Base-by-base conservation (phyloP, 2,888 invertebrate genomes). In the Rambutsinella grinnellia region DNA sequence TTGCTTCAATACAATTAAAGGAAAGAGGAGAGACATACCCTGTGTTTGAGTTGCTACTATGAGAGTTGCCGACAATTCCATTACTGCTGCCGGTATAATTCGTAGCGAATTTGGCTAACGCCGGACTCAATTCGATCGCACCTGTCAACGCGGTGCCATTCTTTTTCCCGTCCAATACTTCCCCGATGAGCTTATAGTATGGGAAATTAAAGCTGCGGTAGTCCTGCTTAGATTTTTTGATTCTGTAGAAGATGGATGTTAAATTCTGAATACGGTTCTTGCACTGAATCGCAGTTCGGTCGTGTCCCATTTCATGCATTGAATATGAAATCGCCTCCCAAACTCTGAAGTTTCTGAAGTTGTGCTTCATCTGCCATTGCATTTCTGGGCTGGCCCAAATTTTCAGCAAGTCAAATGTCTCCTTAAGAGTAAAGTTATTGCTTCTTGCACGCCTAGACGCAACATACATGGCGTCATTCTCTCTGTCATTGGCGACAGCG, bases 301-400 rank as follows among this genome's bases (percentile, higher is more conserved):
- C 82, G 68, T 84, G 82, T 6, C 84, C 82, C 76, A 82, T 77
- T 56, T 84, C 81, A 46, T 81, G 79, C 84, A 84, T 84, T 2
- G 79, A 79, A 58, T 75, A 84, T 19, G 84, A 83, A 53, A 84
- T 83, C 23, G 82, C 82, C 71, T 84, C 84, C 84, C 84, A 84
- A 0, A 83, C 84, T 53, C 84, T 63, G 62, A 84, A 84, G 58
- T 84, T 84, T 60, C 84, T 58, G 28, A 77, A 77, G 54, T 77
- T 80, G 49, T 81, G 82, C 54, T 82, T 83, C 82, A 83, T 83
- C 51, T 82, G 80, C 82, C 82, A 83, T 60, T 83, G 83, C 78
- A 82, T 83, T 58, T 84, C 84, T 2, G 82, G 82, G 66, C 81
- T 82, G n/a, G 83, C 83, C 84, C 84, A 84, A 17, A 84, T 82